phyloP scores from a whole-genome alignment of 2,888 invertebrate genomes.

The Eupithecia centaureata region DNA sequence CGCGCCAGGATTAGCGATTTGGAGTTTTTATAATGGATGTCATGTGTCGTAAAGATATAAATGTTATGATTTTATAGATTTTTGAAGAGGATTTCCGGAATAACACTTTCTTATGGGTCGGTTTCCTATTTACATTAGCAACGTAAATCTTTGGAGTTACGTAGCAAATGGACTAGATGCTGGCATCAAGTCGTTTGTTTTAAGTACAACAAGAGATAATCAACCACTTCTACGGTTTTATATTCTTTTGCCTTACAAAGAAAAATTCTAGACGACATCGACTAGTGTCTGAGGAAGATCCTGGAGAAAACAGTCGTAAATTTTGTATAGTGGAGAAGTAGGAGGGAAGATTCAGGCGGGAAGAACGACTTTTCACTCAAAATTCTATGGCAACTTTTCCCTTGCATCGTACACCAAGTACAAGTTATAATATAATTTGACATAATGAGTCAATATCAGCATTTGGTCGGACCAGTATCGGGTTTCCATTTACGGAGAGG shows the following conservation, averaged over 20 bases:
- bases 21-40: conserved; percentile 21
- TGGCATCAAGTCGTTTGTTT: too few relatives aligned
- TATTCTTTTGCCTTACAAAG: not conserved
- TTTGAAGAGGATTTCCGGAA: conserved; percentile 13
- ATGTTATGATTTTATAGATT: not conserved
- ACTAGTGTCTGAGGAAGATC: not conserved
- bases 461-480: conserved; percentile 52
- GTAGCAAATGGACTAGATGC: not conserved
- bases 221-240: not conserved
- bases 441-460: conserved; percentile 54
- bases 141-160: not conserved
- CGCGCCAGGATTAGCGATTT: conserved; percentile 49
- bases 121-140: not conserved
- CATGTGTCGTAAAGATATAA: conserved; percentile 1
- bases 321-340: not conserved
- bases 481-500: conserved; percentile 53
- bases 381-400: conserved; percentile 6
- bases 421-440: conserved; percentile 44
- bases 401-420: conserved; percentile 13
- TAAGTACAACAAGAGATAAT: not conserved
- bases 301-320: not conserved
- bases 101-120: not conserved
- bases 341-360: not conserved
- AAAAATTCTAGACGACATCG: not conserved
- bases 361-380: not conserved